Evolutionary conservation across 2,888 invertebrate species (phyloP).

Genomic region (Oligia latruncula): DNA sequence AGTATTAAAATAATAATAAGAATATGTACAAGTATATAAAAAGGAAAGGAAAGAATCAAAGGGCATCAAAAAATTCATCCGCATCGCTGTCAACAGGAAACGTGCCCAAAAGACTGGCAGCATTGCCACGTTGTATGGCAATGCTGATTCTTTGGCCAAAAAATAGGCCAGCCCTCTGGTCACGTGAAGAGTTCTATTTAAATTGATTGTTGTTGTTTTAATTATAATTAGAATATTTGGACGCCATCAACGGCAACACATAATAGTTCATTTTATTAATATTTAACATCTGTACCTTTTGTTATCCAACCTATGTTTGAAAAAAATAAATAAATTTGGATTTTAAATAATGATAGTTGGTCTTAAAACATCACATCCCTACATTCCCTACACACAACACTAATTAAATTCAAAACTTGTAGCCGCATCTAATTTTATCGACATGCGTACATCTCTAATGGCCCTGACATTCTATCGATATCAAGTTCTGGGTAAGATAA

Average conservation of each 20-base stretch:
- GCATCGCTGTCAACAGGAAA: too few relatives aligned
- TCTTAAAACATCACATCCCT: constrained; percentile 15
- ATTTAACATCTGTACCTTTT: background rate
- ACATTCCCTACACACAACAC: constrained; percentile 11
- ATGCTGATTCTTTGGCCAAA: too few relatives aligned
- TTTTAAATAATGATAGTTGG: background rate
- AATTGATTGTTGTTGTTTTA: background rate
- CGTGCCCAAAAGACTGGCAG: too few relatives aligned
- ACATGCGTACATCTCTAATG: constrained; percentile 59
- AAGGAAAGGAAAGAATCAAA: too few relatives aligned
- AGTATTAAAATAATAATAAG: too few relatives aligned
- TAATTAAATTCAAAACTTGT: constrained; percentile 53
- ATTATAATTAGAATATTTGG: background rate
- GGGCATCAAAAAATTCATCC: too few relatives aligned
- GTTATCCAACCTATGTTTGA: background rate
- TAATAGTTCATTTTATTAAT: background rate
- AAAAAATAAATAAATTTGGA: background rate
- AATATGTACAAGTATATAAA: too few relatives aligned
- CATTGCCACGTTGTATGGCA: too few relatives aligned
- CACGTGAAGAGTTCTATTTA: too few relatives aligned
- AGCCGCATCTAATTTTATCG: constrained; percentile 55
- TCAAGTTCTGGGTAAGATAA: constrained; percentile 36
- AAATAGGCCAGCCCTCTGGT: too few relatives aligned
- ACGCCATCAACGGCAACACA: background rate
- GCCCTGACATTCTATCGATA: constrained; percentile 59